Evolutionary conservation across 2,113 vertebrate species (phyloP).

Genomic region (Zonotrichia leucophrys): DNA sequence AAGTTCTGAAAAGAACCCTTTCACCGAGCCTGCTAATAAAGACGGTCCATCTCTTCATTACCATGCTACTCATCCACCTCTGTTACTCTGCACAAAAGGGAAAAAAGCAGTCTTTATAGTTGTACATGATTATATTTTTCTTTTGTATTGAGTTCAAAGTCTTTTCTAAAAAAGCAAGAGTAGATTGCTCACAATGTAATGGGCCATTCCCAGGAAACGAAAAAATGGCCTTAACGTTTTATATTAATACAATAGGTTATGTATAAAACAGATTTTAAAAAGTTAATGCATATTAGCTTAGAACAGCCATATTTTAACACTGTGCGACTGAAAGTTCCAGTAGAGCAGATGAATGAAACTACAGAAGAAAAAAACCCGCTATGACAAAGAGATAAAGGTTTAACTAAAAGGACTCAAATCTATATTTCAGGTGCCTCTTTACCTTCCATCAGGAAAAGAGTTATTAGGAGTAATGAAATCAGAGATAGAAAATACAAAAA

Average conservation of each 20-base stretch:
- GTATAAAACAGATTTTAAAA: slow-evolving; percentile 74
- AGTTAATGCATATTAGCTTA: slow-evolving; percentile 78
- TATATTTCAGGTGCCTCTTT: slow-evolving; percentile 72
- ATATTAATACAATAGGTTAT: slow-evolving; percentile 77
- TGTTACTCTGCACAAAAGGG: slow-evolving; percentile 73
- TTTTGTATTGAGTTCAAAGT: slow-evolving; percentile 75
- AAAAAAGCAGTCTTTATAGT: slow-evolving; percentile 74
- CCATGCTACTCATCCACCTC: slow-evolving; percentile 72
- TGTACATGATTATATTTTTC: slow-evolving; percentile 77
- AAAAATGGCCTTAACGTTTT: slow-evolving; percentile 71
- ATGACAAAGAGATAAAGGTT: slow-evolving; percentile 77
- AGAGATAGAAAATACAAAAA: slow-evolving; percentile 73
- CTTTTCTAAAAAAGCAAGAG: slow-evolving; percentile 70
- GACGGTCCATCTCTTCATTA: slow-evolving; percentile 74
- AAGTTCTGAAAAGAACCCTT: slow-evolving; percentile 75
- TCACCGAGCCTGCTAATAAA: slow-evolving; percentile 67
- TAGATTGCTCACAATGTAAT: slow-evolving; percentile 79
- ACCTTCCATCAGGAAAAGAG: slow-evolving; percentile 72
- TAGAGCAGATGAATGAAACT: slow-evolving; percentile 74
- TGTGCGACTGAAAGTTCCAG: slow-evolving; percentile 72
- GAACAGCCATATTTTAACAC: slow-evolving; percentile 77
- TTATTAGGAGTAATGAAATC: slow-evolving; percentile 76
- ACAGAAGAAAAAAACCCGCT: slow-evolving; percentile 62
- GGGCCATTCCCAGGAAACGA: slow-evolving; percentile 75
- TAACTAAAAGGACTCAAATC: slow-evolving; percentile 72